Conservation (phyloP, 30 jellyfish, hydroid and myxozoan species). For the Pseudorhiza aurosa region DNA sequence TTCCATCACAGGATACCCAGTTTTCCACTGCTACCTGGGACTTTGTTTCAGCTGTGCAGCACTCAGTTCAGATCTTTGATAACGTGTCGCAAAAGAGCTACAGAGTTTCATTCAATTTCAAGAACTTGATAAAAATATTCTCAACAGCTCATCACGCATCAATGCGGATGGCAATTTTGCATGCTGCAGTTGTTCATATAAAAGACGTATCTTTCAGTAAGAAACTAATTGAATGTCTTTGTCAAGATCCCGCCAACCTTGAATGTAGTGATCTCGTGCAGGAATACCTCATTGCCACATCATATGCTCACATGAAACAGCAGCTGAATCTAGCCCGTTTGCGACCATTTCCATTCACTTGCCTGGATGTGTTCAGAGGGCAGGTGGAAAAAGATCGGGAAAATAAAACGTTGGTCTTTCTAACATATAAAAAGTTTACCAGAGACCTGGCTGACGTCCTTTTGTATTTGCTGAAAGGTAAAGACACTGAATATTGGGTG, state of each 20-base stretch:
- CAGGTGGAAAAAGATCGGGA: constrained; percentile 75
- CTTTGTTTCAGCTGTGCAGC: constrained; percentile 49
- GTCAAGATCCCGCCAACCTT: constrained; percentile 90
- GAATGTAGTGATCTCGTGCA: constrained; percentile 74
- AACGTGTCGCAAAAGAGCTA: constrained; percentile 54
- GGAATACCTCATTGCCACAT: constrained; percentile 72
- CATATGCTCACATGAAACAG: constrained; percentile 78
- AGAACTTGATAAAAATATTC: constrained; percentile 35
- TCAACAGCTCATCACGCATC: constrained; percentile 59
- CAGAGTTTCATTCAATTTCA: constrained; percentile 51
- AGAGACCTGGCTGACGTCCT: constrained; percentile 53
- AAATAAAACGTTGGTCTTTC: constrained; percentile 47
- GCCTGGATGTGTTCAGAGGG: constrained; percentile 76
- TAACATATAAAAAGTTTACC: constrained; percentile 62
- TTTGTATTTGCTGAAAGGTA: constrained; percentile 51
- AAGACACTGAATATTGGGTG: constrained; percentile 55
- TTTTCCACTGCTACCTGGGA: constrained; percentile 59
- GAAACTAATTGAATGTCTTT: constrained; percentile 72
- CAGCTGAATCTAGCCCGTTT: constrained; percentile 38
- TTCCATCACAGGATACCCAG: constrained; percentile 15
- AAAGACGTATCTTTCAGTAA: constrained; percentile 56
- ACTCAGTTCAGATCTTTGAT: constrained; percentile 51
- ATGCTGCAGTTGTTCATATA: constrained; percentile 78
- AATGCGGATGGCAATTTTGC: constrained; percentile 77
- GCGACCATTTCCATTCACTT: constrained; percentile 77